These are phyloP conservation scores for Dorcus parallelipipedus DNA, from an alignment of 2,888 invertebrate genomes.

Conservation along the genomic window DNA sequence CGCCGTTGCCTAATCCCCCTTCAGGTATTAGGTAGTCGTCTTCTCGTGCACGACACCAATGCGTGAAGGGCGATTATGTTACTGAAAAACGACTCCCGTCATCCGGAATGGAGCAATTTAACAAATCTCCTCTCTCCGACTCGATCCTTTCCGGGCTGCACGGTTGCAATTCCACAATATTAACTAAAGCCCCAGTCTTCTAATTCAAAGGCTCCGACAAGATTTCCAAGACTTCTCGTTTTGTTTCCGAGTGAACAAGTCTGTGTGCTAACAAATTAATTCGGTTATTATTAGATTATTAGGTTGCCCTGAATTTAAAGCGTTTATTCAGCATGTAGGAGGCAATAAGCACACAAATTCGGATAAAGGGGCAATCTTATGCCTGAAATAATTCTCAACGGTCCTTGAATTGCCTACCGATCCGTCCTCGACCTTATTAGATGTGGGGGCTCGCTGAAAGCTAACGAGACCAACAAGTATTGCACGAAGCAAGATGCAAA, in stretches of 20 bases:
- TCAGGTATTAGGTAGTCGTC: too few relatives aligned
- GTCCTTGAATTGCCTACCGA: slow-evolving; percentile 23
- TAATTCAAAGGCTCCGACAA: too few relatives aligned
- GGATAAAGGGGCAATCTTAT: slow-evolving; percentile 26
- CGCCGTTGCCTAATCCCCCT: too few relatives aligned
- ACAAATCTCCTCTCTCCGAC: not conserved
- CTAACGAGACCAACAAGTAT: slow-evolving; percentile 26
- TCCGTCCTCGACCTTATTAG: slow-evolving; percentile 29
- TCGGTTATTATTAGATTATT: too few relatives aligned
- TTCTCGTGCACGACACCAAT: not conserved
- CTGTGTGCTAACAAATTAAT: too few relatives aligned
- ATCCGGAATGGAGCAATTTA: not conserved
- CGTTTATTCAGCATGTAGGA: slow-evolving; percentile 6
- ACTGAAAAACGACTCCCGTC: not conserved
- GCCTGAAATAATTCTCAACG: slow-evolving; percentile 29
- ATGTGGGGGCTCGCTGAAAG: slow-evolving; percentile 19
- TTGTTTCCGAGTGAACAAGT: too few relatives aligned
- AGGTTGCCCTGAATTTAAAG: not conserved
- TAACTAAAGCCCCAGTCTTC: not conserved
- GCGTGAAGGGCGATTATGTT: not conserved
- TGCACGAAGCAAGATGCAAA: slow-evolving; percentile 13
- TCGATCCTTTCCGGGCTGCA: not conserved
- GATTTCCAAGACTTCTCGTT: too few relatives aligned
- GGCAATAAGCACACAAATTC: slow-evolving; percentile 23
- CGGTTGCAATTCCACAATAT: slow-evolving; percentile 1